Conservation (phyloP, 1,140 invertebrate species). For the Drosophila setifemur region DNA sequence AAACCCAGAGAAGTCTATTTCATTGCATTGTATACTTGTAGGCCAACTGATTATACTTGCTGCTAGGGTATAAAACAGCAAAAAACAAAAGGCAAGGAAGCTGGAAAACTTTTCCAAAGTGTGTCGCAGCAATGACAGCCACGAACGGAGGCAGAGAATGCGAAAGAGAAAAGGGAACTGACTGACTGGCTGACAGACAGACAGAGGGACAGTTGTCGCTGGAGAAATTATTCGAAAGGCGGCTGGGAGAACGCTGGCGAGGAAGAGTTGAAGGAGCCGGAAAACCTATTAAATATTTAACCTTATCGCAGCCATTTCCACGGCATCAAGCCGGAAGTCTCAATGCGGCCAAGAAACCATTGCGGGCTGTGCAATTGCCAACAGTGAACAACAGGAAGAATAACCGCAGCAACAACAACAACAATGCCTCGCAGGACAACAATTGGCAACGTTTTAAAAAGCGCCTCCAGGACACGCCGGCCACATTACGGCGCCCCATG, state of each 20-base stretch:
- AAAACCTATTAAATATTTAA: conserved; percentile 74
- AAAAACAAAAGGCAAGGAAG: conserved; percentile 32
- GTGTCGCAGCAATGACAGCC: conserved; percentile 48
- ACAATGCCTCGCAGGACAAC: conserved; percentile 23
- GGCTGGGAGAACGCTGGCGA: not conserved
- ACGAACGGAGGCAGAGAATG: conserved; percentile 13
- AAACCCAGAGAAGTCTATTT: no score
- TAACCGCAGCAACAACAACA: not conserved
- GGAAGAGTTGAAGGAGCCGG: conserved; percentile 20
- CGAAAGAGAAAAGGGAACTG: not conserved
- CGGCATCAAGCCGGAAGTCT: conserved; percentile 28
- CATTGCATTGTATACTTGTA: no score
- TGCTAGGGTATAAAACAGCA: no score
- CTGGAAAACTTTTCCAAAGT: conserved; percentile 59
- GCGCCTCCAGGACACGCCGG: conserved; percentile 39
- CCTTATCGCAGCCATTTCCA: conserved; percentile 66
- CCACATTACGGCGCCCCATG: conserved; percentile 61
- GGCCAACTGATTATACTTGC: no score
- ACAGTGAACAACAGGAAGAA: no score
- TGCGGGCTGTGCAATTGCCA: conserved; percentile 17
- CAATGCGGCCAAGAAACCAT: conserved; percentile 40
- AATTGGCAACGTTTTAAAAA: conserved; percentile 54
- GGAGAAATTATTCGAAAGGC: conserved; percentile 31
- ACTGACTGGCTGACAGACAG: conserved; percentile 16
- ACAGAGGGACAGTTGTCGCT: conserved; percentile 41